Conservation (phyloP, 2,797 vertebrate species). For the Protosalanx chinensis region DNA sequence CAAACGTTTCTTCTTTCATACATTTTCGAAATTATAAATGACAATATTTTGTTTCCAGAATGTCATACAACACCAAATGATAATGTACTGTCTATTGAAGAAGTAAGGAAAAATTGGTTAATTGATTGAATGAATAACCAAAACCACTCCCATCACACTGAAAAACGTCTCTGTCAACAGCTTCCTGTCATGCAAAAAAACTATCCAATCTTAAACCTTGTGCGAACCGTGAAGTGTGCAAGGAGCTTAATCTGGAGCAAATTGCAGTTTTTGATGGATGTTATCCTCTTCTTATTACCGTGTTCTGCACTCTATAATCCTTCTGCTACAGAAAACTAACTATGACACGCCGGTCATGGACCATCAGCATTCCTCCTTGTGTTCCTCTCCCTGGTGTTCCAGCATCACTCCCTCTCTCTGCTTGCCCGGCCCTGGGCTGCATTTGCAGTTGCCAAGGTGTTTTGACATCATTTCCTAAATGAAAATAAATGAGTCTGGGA, state of each 20-base stretch:
- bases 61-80: too few relatives aligned
- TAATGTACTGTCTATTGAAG: too few relatives aligned
- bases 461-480: slow-evolving; percentile 6
- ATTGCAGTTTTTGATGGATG: slow-evolving; percentile 58
- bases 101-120: too few relatives aligned
- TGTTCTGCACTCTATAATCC: slow-evolving; percentile 6
- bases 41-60: too few relatives aligned
- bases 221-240: not conserved
- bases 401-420: not conserved
- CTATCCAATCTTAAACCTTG: not conserved
- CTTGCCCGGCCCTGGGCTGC: not conserved
- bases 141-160: too few relatives aligned
- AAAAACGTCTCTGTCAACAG: too few relatives aligned
- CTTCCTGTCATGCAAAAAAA: too few relatives aligned
- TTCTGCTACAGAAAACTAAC: slow-evolving; percentile 6
- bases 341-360: slow-evolving; percentile 1
- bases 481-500: slow-evolving; percentile 12
- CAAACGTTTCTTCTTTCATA: too few relatives aligned
- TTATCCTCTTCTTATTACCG: slow-evolving; percentile 40
- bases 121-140: too few relatives aligned
- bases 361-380: not conserved
- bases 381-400: not conserved
- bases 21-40: too few relatives aligned
- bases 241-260: not conserved
- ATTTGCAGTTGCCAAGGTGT: slow-evolving; percentile 7